These are phyloP conservation scores for Aegypius monachus DNA, from an alignment of 2,113 vertebrate species.

Conservation along the genomic window DNA sequence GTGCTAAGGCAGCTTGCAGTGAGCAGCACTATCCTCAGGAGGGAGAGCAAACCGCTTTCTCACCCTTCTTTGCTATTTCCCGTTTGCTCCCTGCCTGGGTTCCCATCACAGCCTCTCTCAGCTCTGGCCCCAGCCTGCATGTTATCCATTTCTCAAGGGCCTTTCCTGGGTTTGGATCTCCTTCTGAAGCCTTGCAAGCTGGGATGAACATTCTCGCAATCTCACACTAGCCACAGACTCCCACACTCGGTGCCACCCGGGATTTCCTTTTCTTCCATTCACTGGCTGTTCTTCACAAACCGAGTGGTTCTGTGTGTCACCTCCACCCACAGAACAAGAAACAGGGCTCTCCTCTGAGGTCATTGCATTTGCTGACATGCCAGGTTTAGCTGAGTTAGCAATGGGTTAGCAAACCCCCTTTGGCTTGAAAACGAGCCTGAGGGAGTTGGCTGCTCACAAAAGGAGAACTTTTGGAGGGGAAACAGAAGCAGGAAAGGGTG, in stretches of 20 bases:
- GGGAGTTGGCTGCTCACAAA: not conserved
- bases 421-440: not conserved
- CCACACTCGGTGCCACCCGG: not conserved
- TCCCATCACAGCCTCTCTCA: not conserved
- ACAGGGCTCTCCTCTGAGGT: not conserved
- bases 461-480: not conserved
- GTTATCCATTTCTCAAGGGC: not conserved
- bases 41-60: not conserved
- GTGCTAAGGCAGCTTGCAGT: not conserved
- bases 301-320: not conserved
- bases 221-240: not conserved
- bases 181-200: not conserved
- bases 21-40: not conserved
- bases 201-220: not conserved
- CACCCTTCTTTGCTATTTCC: not conserved
- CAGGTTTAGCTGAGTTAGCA: not conserved
- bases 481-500: not conserved
- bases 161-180: slow-evolving; percentile 9
- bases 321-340: not conserved
- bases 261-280: not conserved
- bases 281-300: not conserved
- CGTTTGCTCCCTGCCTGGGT: not conserved
- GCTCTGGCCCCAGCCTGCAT: not conserved
- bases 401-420: not conserved
- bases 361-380: accelerated